phyloP scores from a whole-genome alignment of 2,888 invertebrate species.

The Ferdinandea cuprea region DNA sequence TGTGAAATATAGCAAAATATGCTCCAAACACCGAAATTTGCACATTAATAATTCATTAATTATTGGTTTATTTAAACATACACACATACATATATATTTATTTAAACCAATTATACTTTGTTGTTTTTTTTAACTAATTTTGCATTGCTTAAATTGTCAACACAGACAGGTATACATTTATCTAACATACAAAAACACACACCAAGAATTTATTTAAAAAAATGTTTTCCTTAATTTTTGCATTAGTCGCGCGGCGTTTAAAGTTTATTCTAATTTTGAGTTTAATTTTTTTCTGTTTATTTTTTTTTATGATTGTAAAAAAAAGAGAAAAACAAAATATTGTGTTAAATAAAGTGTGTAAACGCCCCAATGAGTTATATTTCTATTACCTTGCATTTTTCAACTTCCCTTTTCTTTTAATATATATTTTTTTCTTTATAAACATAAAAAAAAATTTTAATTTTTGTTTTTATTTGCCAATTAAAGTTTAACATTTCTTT shows the following conservation, averaged over 20 bases:
- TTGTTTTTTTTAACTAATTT: conserved; percentile 46
- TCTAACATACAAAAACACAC: conserved; percentile 66
- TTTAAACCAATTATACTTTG: conserved; percentile 6
- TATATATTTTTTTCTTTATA: not conserved
- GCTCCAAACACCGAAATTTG: conserved; percentile 78
- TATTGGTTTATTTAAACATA: conserved; percentile 46
- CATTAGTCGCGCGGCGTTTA: conserved; percentile 24
- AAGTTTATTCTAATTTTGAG: not conserved
- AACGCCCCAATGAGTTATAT: conserved; percentile 55
- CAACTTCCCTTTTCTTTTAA: conserved; percentile 11
- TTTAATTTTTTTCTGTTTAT: conserved; percentile 15
- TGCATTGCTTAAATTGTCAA: conserved; percentile 60
- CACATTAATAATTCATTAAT: conserved; percentile 56
- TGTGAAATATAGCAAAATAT: conserved; percentile 69
- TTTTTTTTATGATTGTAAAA: conserved; percentile 12
- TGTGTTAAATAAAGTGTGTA: conserved; percentile 61
- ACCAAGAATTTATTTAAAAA: conserved; percentile 47
- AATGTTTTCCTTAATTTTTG: conserved; percentile 27
- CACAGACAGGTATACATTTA: conserved; percentile 52
- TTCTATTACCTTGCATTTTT: conserved; percentile 35
- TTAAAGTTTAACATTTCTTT: not conserved
- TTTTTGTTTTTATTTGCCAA: not conserved
- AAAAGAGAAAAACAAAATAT: conserved; percentile 30
- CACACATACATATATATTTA: conserved; percentile 19
- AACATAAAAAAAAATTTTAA: not conserved